A percentile compares a stretch with the other conserved stretches of the same genome.
Evolutionary conservation across 1,140 invertebrate species (phyloP).

Genomic region (Macrobrachium nipponense): DNA sequence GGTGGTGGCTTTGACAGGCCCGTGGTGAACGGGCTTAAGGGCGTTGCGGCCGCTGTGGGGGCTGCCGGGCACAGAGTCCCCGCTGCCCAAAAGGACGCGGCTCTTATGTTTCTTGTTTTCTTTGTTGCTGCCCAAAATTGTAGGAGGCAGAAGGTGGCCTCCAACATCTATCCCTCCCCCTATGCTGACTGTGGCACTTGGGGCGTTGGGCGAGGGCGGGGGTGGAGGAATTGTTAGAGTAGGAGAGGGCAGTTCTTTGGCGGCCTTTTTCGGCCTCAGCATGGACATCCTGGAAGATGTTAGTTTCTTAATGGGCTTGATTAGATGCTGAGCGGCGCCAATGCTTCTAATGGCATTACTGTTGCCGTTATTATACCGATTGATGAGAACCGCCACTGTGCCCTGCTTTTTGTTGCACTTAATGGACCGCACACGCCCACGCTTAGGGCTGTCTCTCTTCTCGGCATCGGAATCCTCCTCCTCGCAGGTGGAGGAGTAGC

Average conservation of each 20-base stretch:
- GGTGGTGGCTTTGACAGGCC: conserved; percentile 44
- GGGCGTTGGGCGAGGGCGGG: not conserved
- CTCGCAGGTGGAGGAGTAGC: conserved; percentile 31
- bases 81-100: conserved; percentile 46
- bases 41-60: not conserved
- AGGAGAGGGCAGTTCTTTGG: not conserved
- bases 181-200: not conserved
- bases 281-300: conserved; percentile 49
- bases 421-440: not conserved
- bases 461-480: conserved; percentile 30
- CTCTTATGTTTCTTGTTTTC: conserved; percentile 51
- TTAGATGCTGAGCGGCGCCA: not conserved
- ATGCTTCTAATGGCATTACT: not conserved
- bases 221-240: not conserved
- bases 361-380: conserved; percentile 35
- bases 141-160: not conserved
- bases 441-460: not conserved
- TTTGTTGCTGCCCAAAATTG: conserved; percentile 12
- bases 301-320: conserved; percentile 43
- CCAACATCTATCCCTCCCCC: not conserved
- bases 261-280: conserved; percentile 4
- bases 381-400: conserved; percentile 47
- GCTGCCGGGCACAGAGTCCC: conserved; percentile 1
- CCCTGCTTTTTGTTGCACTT: conserved; percentile 38
- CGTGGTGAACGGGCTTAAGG: not conserved